A percentile compares a stretch with the other conserved stretches of the same genome.
These are phyloP conservation scores for Bombus superbus DNA, from an alignment of 1,140 invertebrate genomes.

Conservation along the genomic window DNA sequence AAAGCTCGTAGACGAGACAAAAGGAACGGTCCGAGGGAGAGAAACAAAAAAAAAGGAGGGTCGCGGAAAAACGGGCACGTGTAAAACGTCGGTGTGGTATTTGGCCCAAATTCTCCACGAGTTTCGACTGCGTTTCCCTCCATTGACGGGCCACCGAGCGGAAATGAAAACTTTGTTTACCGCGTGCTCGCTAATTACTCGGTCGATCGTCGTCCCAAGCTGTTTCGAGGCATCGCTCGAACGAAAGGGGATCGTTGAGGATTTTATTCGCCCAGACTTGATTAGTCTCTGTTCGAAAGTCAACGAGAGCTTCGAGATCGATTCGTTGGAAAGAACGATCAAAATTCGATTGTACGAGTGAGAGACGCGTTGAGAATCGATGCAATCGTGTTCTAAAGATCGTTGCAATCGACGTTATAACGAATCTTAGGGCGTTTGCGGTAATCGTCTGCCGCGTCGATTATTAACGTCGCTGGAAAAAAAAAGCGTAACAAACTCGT, in stretches of 20 bases:
- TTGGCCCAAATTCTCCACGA: slow-evolving; percentile 1
- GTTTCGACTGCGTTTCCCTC: slow-evolving; percentile 11
- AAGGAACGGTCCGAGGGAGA: not conserved
- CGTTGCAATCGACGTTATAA: too few species aligned
- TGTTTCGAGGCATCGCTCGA: not conserved
- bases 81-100: slow-evolving; percentile 7
- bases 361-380: too few species aligned
- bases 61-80: not conserved
- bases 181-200: slow-evolving; percentile 14
- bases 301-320: not conserved
- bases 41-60: not conserved
- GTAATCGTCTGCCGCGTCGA: too few species aligned
- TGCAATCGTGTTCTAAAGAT: not conserved
- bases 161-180: slow-evolving; percentile 38
- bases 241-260: not conserved
- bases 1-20: not conserved
- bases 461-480: too few species aligned
- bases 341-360: too few species aligned
- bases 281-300: not conserved
- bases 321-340: not conserved
- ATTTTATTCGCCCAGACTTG: not conserved
- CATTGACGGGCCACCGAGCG: slow-evolving; percentile 13
- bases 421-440: too few species aligned
- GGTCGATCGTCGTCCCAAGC: not conserved
- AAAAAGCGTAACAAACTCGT: too few species aligned